Percentiles rank a stretch among this genome's conserved stretches.
Evolutionary conservation across 2,797 vertebrate genomes (phyloP).

Genomic region (Malacoctenus gilli): DNA sequence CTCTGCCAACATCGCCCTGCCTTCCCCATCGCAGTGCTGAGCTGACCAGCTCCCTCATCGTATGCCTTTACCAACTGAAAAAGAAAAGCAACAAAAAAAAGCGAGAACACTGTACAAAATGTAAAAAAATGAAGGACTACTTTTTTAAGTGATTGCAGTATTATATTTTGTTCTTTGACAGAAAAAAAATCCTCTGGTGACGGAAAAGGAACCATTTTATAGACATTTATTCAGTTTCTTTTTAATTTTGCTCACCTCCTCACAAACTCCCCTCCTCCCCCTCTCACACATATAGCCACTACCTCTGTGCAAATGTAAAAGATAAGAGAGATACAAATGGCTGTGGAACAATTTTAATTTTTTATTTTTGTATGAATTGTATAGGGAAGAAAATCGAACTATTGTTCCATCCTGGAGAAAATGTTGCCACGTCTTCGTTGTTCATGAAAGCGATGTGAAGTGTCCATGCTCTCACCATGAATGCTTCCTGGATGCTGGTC

Average conservation of each 20-base stretch:
- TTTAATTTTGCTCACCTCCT: constrained; percentile 69
- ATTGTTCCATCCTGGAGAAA: constrained; percentile 76
- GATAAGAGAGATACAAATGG: constrained; percentile 68
- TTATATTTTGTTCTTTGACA: constrained; percentile 92
- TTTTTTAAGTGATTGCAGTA: constrained; percentile 99
- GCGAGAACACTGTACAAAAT: constrained; percentile 94
- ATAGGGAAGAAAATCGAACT: constrained; percentile 63
- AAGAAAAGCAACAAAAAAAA: constrained; percentile 80
- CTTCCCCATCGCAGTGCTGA: constrained; percentile 62
- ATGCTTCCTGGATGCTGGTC: constrained; percentile 73
- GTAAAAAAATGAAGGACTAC: constrained; percentile 98
- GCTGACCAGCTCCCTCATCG: constrained; percentile 63
- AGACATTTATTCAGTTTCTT: constrained; percentile 79
- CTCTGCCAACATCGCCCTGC: constrained; percentile 63
- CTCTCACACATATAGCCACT: constrained; percentile 81
- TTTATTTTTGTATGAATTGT: constrained; percentile 85
- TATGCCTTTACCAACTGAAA: constrained; percentile 79
- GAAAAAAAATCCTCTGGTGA: constrained; percentile 73
- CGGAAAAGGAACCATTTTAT: constrained; percentile 83
- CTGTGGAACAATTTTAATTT: constrained; percentile 75
- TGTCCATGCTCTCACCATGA: constrained; percentile 54
- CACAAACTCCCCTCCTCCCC: constrained; percentile 57
- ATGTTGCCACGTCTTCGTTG: constrained; percentile 67
- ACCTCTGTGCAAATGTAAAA: constrained; percentile 84
- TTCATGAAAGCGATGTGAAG: constrained; percentile 57